Base-by-base conservation (phyloP, 2,113 vertebrate genomes). In the Maccullochella peelii region DNA sequence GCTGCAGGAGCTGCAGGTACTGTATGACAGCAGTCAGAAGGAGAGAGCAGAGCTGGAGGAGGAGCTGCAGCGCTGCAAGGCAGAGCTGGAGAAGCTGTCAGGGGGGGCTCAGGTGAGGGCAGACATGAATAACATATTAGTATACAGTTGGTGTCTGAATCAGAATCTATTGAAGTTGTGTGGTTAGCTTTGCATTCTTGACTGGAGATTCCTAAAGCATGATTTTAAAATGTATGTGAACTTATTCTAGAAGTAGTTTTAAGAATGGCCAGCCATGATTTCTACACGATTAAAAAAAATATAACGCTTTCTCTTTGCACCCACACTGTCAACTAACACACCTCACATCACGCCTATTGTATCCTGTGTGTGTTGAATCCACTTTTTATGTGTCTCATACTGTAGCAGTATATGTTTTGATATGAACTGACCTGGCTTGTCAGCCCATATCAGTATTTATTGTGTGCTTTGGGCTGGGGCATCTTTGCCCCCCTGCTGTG, bases 21-120 rank as follows among this genome's bases (percentile, higher is more conserved):
- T 96, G 82, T 97, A 95, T 10, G 95, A 96, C 80, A 93, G 84
- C 89, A 97, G 97, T 90, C 96, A 96, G 93, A 90, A 58, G 33
- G 97, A 97, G 90, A 92, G 97, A 52, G 95, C 84, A 1, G 93
- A 96, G 89, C 92, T 98, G 88, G 96, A 97, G 95, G 94, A 95
- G 89, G 97, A 98, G 94, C 96, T 98, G 82, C 96, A 95, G 92
- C 91, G 92, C 88, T 98, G 96, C 95, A 95, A 96, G 79, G 97
- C 96, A 57, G 97, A 98, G 90, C 95, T 98, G 83, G 95, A 96
- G 89, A 94, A 95, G 79, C 92, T 97, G 82, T 94, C 96, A 15
- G 94, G 83, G 57, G 92, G 90, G 63, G 72, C 85, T 86, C 94
- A 96, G 96, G 96, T 96, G 84, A 92, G 94, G 40, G 59, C n/a